phyloP scores from a whole-genome alignment of 2,888 invertebrate genomes.

The Drosophila suboccidentalis region DNA sequence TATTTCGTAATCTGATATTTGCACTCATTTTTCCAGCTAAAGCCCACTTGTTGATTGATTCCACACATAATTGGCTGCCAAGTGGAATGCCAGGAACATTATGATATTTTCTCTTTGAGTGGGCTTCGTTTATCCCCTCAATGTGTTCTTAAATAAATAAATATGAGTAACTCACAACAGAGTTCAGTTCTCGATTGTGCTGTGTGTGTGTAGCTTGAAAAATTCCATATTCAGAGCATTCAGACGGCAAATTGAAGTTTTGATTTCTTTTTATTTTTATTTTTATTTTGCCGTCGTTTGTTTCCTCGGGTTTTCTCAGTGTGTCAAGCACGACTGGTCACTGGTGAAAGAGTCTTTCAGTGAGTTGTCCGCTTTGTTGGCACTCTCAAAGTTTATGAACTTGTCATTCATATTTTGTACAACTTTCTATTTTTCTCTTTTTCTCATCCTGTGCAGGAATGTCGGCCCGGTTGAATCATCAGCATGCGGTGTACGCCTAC shows the following conservation, averaged over 20 bases:
- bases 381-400: conserved; percentile 65
- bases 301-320: conserved; percentile 14
- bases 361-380: conserved; percentile 35
- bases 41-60: conserved; percentile 11
- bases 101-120: conserved; percentile 4
- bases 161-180: conserved; percentile 7
- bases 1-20: background rate
- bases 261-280: background rate
- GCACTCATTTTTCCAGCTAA: background rate
- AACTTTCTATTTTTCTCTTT: background rate
- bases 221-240: conserved; percentile 46
- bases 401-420: conserved; percentile 55
- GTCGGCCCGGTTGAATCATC: conserved; percentile 69
- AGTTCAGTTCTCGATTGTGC: background rate
- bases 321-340: conserved; percentile 49
- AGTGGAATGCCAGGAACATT: conserved; percentile 2
- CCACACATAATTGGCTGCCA: background rate
- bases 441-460: conserved; percentile 48
- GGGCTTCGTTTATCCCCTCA: conserved; percentile 6
- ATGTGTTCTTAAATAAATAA: conserved; percentile 26
- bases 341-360: conserved; percentile 12
- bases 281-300: background rate
- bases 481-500: conserved; percentile 83
- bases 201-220: conserved; percentile 4
- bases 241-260: conserved; percentile 56